phyloP scores from a whole-genome alignment of 2,888 invertebrate species.

The Synergus gifuensis region DNA sequence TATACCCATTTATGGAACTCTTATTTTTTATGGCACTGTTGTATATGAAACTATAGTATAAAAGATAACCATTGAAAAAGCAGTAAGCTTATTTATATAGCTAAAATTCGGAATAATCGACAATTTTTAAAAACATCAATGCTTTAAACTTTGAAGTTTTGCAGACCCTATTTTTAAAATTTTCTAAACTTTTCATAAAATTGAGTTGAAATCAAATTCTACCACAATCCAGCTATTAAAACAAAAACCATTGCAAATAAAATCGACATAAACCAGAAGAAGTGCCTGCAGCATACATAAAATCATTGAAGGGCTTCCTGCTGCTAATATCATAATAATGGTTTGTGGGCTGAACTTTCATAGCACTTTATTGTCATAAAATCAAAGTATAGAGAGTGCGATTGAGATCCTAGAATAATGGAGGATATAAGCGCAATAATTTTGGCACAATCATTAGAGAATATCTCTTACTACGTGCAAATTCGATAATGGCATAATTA shows the following conservation, averaged over 20 bases:
- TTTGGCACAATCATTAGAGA: background rate
- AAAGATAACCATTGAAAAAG: no score
- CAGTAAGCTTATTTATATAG: no score
- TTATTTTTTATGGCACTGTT: no score
- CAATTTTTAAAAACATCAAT: no score
- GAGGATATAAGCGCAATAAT: constrained; percentile 24
- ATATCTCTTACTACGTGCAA: background rate
- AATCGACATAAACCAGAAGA: background rate
- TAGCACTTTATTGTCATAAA: constrained; percentile 12
- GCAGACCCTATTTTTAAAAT: no score
- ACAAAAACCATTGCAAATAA: background rate
- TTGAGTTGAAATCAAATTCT: background rate
- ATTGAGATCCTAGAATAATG: constrained; percentile 1
- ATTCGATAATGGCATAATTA: constrained; percentile 28
- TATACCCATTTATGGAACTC: no score
- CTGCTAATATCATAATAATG: constrained; percentile 54
- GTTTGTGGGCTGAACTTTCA: constrained; percentile 45
- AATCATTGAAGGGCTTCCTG: constrained; percentile 28
- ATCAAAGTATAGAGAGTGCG: background rate
- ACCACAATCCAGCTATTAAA: background rate
- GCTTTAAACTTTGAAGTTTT: no score
- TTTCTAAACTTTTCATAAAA: no score
- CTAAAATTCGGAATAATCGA: no score
- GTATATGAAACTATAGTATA: no score
- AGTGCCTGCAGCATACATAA: background rate